phyloP scores from a whole-genome alignment of 2,888 invertebrate genomes.

The Troides oblongomaculatus region DNA sequence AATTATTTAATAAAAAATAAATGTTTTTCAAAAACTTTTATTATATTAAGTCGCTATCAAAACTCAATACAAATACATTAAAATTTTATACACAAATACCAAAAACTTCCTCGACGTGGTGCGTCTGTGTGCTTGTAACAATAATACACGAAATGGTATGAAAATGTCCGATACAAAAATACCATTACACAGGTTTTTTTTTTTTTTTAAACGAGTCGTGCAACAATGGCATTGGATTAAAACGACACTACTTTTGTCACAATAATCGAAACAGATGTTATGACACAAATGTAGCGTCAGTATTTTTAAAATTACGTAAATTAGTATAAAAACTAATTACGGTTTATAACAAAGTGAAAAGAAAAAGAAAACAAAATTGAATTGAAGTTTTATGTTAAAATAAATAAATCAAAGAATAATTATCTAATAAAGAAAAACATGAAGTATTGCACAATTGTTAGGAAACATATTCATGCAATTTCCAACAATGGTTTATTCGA shows the following conservation, averaged over 20 bases:
- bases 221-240: no score
- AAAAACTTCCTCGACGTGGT: constrained; percentile 13
- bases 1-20: constrained; percentile 9
- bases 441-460: constrained; percentile 2
- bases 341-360: no score
- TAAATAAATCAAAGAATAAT: not conserved
- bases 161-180: not conserved
- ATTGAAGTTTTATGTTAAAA: not conserved
- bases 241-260: no score
- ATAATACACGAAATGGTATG: not conserved
- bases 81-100: constrained; percentile 25
- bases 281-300: no score
- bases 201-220: no score
- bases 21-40: constrained; percentile 14
- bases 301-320: no score
- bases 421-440: not conserved
- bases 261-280: no score
- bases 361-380: no score
- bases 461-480: not conserved
- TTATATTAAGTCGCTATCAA: constrained; percentile 22
- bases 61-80: constrained; percentile 21
- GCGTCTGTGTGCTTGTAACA: not conserved
- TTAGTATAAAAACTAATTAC: no score
- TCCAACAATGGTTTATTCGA: constrained; percentile 12
- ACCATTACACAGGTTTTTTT: not conserved